A percentile compares a stretch with the other conserved stretches of the same genome.
phyloP scores from a whole-genome alignment of 2,113 vertebrate genomes.

The Antennarius striatus region DNA sequence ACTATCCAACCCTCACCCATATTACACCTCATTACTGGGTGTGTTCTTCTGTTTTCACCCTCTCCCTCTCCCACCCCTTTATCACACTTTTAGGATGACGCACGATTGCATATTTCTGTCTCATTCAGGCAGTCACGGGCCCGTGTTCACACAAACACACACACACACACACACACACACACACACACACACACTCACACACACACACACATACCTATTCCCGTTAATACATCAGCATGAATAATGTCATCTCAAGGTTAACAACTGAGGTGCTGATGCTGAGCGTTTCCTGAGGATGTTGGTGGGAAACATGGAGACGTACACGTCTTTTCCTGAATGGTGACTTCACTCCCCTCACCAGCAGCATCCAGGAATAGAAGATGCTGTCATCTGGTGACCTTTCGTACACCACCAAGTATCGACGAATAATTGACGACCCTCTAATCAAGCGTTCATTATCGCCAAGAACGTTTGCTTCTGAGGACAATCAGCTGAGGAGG shows the following conservation, averaged over 20 bases:
- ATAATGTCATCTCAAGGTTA: slow-evolving; percentile 71
- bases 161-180: not conserved
- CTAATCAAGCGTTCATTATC: slow-evolving; percentile 51
- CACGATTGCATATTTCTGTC: slow-evolving; percentile 62
- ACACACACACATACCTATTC: not conserved
- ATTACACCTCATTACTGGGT: slow-evolving; percentile 65
- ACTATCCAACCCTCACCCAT: slow-evolving; percentile 41
- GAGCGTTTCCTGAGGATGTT: slow-evolving; percentile 27
- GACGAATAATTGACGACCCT: slow-evolving; percentile 26
- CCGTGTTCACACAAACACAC: slow-evolving; percentile 11
- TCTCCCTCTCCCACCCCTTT: slow-evolving; percentile 32
- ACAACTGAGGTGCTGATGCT: slow-evolving; percentile 55
- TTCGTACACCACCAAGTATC: slow-evolving; percentile 9
- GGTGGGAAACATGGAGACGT: slow-evolving; percentile 25
- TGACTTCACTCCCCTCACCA: not conserved
- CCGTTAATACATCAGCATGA: slow-evolving; percentile 54
- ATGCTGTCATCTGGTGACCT: slow-evolving; percentile 34
- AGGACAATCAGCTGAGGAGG: slow-evolving; percentile 43
- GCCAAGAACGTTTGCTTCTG: slow-evolving; percentile 38
- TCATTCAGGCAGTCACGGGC: slow-evolving; percentile 50
- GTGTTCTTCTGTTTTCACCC: slow-evolving; percentile 51
- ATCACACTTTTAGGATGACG: slow-evolving; percentile 57
- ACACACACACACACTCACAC: slow-evolving; percentile 19
- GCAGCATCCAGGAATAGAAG: not conserved
- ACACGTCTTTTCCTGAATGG: slow-evolving; percentile 6